Evolutionary conservation across 2,797 vertebrate species (phyloP).

Genomic region (Gymnoscopelus braueri): DNA sequence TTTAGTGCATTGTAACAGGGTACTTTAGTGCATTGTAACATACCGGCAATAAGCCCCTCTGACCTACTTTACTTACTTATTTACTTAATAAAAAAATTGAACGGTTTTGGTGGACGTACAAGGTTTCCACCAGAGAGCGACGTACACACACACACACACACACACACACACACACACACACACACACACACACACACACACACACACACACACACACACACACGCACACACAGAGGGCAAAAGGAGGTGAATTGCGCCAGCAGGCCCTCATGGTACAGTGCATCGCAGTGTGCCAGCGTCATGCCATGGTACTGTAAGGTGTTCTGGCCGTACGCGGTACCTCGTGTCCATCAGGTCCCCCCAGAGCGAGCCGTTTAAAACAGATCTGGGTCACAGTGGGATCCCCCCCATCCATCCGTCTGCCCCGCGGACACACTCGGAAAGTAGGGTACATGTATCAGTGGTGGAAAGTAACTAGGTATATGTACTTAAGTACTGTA

Average conservation of each 20-base stretch:
- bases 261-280: conserved; percentile 49
- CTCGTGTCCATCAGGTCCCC: conserved; percentile 60
- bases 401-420: conserved; percentile 54
- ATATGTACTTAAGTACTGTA: too few species aligned
- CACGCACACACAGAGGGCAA: neutral
- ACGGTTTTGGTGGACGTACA: too few species aligned
- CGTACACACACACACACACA: neutral
- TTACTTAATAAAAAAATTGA: too few species aligned
- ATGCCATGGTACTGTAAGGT: conserved; percentile 32
- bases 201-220: conserved; percentile 5
- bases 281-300: conserved; percentile 55
- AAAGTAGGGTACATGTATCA: neutral
- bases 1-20: too few species aligned
- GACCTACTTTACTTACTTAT: too few species aligned
- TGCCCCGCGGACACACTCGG: conserved; percentile 51
- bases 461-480: too few species aligned
- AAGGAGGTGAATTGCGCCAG: neutral
- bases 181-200: neutral
- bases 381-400: conserved; percentile 76
- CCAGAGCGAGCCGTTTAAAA: conserved; percentile 66
- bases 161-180: neutral
- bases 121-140: too few species aligned
- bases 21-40: too few species aligned
- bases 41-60: too few species aligned
- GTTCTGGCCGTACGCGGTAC: conserved; percentile 37